Base-by-base conservation (phyloP, 2,113 vertebrate genomes). In the Ammospiza caudacuta region DNA sequence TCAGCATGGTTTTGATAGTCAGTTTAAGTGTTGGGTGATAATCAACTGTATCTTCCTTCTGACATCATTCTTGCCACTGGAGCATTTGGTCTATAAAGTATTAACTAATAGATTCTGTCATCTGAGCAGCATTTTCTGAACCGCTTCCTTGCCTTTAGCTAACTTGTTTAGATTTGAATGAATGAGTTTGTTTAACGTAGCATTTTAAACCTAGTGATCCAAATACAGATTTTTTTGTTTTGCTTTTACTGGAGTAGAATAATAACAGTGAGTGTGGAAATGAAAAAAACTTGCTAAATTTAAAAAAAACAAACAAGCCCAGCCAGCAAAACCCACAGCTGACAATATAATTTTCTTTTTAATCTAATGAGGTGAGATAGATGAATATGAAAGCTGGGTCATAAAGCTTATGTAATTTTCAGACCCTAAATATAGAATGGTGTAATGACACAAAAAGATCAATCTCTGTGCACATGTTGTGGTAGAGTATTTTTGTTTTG, bases 391-490 rank as follows among this genome's bases (percentile, higher is more conserved):
- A 92, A 92, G 73, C 68, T 94, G 77, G 57, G 46, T 92, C 85
- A 90, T 61, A 81, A 90, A 87, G 83, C 83, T 94, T 89, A 82
- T 39, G 49, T 90, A 86, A 86, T 85, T 86, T 90, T 87, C 52
- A 70, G 57, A 49, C 49, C 69, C 57, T 95, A 92, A 90, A 94
- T 96, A 81, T 69, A 92, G 88, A 81, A 37, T 78, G 47, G 52
- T 93, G 18, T 94, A 64, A 75, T 88, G 75, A 83, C 79, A 86
- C 64, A 80, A 77, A 86, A 80, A 90, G 57, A 81, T 90, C 85
- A 61, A 93, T 90, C 52, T 90, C 66, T 35, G 8, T 88, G 52
- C 52, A 29, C 68, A 78, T 81, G 37, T 84, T 92, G 54, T 61
- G 52, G 17, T 44, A 31, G 68, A 68, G 31, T 81, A 58, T 75